Evolutionary conservation across 2,113 vertebrate species (phyloP).

Genomic region (Grus americana): DNA sequence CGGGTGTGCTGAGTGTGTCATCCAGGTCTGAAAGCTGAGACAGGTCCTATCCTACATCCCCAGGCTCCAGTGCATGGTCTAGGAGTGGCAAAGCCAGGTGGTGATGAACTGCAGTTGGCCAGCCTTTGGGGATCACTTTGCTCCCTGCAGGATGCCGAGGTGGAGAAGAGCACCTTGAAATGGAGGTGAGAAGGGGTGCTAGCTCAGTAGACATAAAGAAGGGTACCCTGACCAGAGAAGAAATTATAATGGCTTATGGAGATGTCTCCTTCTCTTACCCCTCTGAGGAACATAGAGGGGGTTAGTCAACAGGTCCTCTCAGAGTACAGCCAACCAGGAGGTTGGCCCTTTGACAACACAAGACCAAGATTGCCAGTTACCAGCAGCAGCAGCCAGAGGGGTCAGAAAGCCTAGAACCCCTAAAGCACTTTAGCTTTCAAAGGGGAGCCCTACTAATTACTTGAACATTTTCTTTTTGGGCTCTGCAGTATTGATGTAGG

Average conservation of each 20-base stretch:
- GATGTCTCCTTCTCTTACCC: not conserved
- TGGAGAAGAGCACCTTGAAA: slow-evolving; percentile 64
- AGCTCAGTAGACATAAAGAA: not conserved
- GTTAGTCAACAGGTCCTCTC: not conserved
- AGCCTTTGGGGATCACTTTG: slow-evolving; percentile 74
- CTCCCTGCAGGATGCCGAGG: slow-evolving; percentile 45
- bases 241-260: not conserved
- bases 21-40: slow-evolving; percentile 62
- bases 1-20: slow-evolving; percentile 34
- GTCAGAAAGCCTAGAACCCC: not conserved
- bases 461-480: not conserved
- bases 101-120: slow-evolving; percentile 71
- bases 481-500: not conserved
- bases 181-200: slow-evolving; percentile 71
- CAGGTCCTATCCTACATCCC: not conserved
- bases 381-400: not conserved
- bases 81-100: slow-evolving; percentile 70
- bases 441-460: not conserved
- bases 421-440: not conserved
- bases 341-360: not conserved
- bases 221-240: not conserved
- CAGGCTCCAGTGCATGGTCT: slow-evolving; percentile 45
- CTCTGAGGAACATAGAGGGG: not conserved
- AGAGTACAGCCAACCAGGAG: not conserved
- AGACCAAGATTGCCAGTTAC: not conserved